Conservation (phyloP, 2,888 invertebrate species). For the Drosophila anomalipes region DNA sequence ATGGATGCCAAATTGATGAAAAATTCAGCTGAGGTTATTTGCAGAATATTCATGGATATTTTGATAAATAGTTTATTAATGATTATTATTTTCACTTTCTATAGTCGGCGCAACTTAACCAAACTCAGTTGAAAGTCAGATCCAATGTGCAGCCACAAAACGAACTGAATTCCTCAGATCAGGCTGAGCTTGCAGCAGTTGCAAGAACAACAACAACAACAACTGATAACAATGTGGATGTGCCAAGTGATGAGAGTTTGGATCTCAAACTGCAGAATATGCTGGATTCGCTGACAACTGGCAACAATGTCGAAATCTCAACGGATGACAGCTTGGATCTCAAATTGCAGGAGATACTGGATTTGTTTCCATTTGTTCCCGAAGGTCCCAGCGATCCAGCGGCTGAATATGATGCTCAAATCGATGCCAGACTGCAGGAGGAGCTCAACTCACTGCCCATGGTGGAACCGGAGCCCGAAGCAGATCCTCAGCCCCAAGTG, state of each 20-base stretch:
- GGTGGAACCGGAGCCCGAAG: slow-evolving; percentile 48
- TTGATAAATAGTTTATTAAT: neutral
- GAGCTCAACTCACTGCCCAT: slow-evolving; percentile 56
- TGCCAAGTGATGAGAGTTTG: neutral
- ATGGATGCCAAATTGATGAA: neutral
- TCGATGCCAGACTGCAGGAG: slow-evolving; percentile 55
- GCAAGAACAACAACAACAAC: neutral
- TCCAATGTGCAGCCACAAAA: neutral
- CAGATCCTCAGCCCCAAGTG: slow-evolving; percentile 1
- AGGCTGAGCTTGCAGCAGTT: neutral
- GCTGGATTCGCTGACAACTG: neutral
- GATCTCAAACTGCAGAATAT: neutral
- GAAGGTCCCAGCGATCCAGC: neutral
- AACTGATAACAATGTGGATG: neutral
- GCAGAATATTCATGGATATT: neutral
- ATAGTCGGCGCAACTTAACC: neutral
- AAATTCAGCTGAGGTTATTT: neutral
- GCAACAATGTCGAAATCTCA: neutral
- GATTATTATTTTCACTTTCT: neutral
- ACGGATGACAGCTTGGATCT: neutral
- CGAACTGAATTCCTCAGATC: neutral
- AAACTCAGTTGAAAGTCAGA: neutral
- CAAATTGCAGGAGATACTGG: neutral
- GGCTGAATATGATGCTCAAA: slow-evolving; percentile 29
- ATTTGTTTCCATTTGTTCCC: neutral